Evolutionary conservation across 1,140 invertebrate species (phyloP), one percentile per base, ranked within the genome.

Genomic region (Himalopsyche phryganea): DNA sequence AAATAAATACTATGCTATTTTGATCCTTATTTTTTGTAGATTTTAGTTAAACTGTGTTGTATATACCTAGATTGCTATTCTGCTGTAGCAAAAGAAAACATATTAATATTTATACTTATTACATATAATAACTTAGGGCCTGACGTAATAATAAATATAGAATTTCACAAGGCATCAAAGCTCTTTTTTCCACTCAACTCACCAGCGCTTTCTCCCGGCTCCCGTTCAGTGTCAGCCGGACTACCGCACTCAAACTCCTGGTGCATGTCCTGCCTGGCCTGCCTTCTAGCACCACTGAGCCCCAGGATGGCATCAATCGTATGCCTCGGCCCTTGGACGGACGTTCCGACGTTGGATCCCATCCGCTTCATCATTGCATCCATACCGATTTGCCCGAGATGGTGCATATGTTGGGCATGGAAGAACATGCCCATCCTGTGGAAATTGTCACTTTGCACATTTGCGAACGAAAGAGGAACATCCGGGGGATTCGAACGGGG

Each of bases 261-360:
- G 23, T 28, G 23, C 23, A 28, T 28, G 32, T 63, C 61, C 13
- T 59, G 50, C 19, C 55, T 49, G 10, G 58, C 61, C 23, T 58
- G 61, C 28, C 58, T 56, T 41, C 57, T 60, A 40, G 47, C 36
- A 3, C 62, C 62, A 35, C 57, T 64, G n/a, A 76, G 65, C 54
- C 74, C 74, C 14, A 76, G 63, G 23, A 76, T 76, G 50, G 74
- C 72, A 54, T 76, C 74, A 18, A 76, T 76, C 18, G 74, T 76
- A 49, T 76, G 74, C 55, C 74, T 60, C 2, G 74, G 74, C 17
- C 74, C 72, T 40, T 57, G 58, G 28, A 56, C 57, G 1, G 61
- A 33, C 28, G 32, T 59, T 4, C 41, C 47, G 28, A 14, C 35
- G 42, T 15, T 45, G 5, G 41, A 36, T 9, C 40, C 23, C 42